Base-by-base conservation (phyloP, 1,140 invertebrate species). In the Galendromus occidentalis region DNA sequence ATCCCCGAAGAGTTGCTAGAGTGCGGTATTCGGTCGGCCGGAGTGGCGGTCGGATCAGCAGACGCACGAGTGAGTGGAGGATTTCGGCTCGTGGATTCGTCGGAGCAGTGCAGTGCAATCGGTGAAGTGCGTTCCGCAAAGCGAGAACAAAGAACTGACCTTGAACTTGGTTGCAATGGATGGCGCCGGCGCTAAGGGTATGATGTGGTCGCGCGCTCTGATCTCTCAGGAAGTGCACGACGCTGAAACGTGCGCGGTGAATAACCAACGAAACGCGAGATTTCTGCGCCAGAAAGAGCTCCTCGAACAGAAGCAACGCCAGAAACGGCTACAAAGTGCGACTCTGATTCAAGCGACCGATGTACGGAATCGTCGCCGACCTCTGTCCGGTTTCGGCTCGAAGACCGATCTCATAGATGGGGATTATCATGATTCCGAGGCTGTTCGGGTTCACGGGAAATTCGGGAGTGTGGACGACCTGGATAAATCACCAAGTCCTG, bases 391-490 rank as follows among this genome's bases (percentile, higher is more conserved):
- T 14, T 59, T 59, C 33, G 20, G 25, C 14, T 33, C 51, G 14
- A 59, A 59, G 25, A 59, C 14, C 9, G 51, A 59, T 4, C 12
- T 59, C 51, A 59, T 59, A 1, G 51, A 59, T 22, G 33, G 33
- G 9, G 51, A 59, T 59, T 59, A 18, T 59, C 51, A 25, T 17
- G 1, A 59, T 25, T 20, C 51, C 1, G 51, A 59, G 25, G 51
- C 51, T 2, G 51, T 59, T 2, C 51, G 51, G 9, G 22, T 25
- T 25, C 25, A 59, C 33, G 51, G 51, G 33, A 17, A 59, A 6
- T 59, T 59, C 33, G 51, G 51, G 6, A 59, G 51, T 9, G 14
- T 59, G n/a, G 51, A 59, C 51, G 51, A 59, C 22, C 51, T 59
- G 1, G 22, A 59, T 33, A 25, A 33, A 9, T 59, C 51, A 22